Evolutionary conservation across 2,797 vertebrate species (phyloP).

Genomic region (Anguilla anguilla): DNA sequence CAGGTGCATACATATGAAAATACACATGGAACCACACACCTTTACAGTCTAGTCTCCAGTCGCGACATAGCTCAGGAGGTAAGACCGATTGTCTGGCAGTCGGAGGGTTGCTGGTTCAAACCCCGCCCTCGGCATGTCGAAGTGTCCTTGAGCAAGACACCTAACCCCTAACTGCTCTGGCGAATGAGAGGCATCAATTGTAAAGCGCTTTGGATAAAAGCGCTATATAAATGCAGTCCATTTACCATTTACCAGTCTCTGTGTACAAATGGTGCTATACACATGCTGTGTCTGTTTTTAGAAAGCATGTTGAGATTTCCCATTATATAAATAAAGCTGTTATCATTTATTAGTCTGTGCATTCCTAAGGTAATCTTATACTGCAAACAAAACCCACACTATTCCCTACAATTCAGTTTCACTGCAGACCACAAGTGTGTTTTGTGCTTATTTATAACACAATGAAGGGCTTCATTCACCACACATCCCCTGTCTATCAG

Average conservation of each 20-base stretch:
- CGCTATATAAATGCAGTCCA: too few species aligned
- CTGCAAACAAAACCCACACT: neutral
- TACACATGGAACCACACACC: neutral
- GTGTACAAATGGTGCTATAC: neutral
- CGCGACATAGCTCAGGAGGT: too few species aligned
- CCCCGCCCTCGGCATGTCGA: too few species aligned
- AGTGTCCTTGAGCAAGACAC: too few species aligned
- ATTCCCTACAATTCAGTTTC: neutral
- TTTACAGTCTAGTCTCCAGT: neutral
- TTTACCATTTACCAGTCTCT: too few species aligned
- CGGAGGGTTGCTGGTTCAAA: too few species aligned
- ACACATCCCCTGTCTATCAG: neutral
- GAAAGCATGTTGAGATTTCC: too few species aligned
- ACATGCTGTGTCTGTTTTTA: neutral
- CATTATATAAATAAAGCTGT: too few species aligned
- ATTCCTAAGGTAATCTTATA: neutral
- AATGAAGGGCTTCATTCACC: neutral
- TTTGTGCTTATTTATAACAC: neutral
- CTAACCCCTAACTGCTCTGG: too few species aligned
- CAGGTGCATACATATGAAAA: constrained; percentile 33
- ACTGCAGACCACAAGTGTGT: neutral
- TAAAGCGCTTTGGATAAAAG: too few species aligned
- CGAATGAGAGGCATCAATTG: too few species aligned
- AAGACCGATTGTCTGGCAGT: too few species aligned
- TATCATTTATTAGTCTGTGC: neutral